phyloP scores from a whole-genome alignment of 2,888 invertebrate genomes.

The Pristionchus fissidentatus region DNA sequence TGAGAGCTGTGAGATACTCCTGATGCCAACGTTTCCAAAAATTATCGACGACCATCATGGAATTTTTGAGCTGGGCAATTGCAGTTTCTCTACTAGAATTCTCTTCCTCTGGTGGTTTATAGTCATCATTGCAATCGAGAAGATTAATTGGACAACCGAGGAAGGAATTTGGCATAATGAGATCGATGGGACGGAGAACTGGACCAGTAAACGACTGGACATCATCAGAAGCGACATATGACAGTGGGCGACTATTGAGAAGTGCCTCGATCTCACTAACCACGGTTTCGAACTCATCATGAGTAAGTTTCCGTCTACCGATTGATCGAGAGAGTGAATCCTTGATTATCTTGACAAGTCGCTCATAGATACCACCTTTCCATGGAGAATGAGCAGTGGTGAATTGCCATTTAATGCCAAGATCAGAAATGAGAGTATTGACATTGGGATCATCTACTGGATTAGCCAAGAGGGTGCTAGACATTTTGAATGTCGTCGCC shows the following conservation, averaged over 20 bases:
- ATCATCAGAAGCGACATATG: not conserved
- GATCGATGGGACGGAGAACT: constrained; percentile 12
- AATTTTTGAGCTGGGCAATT: too few species aligned
- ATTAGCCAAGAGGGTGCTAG: not conserved
- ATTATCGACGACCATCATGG: too few species aligned
- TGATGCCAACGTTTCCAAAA: too few species aligned
- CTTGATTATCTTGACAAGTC: not conserved
- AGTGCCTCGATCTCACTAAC: not conserved
- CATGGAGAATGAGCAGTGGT: not conserved
- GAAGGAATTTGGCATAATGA: too few species aligned
- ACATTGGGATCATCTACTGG: not conserved
- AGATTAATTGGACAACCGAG: too few species aligned
- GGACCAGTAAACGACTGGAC: not conserved
- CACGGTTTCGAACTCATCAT: not conserved
- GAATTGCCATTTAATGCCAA: not conserved
- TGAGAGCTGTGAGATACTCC: too few species aligned
- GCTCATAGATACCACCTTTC: constrained; percentile 5
- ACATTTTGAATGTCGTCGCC: not conserved
- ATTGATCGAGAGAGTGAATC: not conserved
- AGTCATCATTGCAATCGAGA: too few species aligned
- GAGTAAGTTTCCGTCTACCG: not conserved
- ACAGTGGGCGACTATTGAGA: not conserved
- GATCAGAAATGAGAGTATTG: not conserved
- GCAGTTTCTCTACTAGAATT: too few species aligned
- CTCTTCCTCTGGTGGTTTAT: too few species aligned